phyloP scores from a whole-genome alignment of 2,113 vertebrate species.

The Carlito syrichta region DNA sequence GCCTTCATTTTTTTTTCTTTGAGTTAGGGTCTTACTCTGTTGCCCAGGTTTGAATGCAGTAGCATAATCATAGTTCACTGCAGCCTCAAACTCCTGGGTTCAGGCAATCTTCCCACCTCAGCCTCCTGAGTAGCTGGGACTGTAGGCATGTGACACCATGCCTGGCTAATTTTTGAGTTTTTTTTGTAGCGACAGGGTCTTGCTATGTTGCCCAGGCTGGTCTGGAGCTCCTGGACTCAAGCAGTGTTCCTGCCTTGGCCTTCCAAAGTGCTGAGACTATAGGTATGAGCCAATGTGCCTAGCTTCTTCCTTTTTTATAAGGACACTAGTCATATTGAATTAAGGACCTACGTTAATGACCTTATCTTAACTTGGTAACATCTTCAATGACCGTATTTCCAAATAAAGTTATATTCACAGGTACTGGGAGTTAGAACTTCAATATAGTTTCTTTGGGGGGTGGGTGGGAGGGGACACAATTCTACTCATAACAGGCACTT shows the following conservation, averaged over 20 bases:
- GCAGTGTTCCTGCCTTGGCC: not conserved
- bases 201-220: not conserved
- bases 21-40: not conserved
- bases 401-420: not conserved
- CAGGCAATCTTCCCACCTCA: not conserved
- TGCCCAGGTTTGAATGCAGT: not conserved
- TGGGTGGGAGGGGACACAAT: too few species aligned
- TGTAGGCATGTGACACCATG: not conserved
- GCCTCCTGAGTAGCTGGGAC: not conserved
- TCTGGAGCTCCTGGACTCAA: not conserved
- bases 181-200: not conserved
- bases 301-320: not conserved
- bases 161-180: not conserved
- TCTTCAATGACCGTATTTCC: not conserved
- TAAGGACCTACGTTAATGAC: not conserved
- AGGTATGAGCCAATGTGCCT: too few species aligned
- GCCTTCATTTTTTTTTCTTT: not conserved
- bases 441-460: not conserved
- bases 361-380: not conserved
- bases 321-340: not conserved
- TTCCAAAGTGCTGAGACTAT: too few species aligned
- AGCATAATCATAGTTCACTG: not conserved
- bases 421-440: not conserved
- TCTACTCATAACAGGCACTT: not conserved
- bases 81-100: not conserved